Conservation (phyloP, 2,113 vertebrate genomes). For the Rissa tridactyla region DNA sequence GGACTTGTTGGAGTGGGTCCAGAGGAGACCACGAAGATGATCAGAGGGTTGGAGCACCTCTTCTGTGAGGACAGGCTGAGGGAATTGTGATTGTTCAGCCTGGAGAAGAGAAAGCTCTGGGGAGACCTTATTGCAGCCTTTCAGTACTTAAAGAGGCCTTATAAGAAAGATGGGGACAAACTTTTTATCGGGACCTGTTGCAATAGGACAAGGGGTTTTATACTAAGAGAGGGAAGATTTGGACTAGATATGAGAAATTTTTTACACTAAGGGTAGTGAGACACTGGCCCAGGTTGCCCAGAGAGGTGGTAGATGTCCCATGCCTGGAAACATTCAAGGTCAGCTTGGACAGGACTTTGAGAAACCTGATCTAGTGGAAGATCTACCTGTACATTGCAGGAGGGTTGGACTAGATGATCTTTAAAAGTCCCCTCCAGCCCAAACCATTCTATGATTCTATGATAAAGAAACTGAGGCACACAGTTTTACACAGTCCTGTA, state of each 20-base stretch:
- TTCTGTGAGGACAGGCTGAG: background rate
- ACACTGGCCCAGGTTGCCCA: accelerated
- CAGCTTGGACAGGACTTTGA: accelerated
- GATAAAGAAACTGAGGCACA: background rate
- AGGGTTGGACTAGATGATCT: background rate
- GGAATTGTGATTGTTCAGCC: background rate
- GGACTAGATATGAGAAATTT: background rate
- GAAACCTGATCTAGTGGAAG: background rate
- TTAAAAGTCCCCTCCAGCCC: background rate
- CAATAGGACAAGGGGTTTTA: background rate
- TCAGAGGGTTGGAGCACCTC: accelerated
- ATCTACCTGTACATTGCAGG: background rate
- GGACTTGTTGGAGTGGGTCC: background rate
- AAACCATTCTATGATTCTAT: background rate
- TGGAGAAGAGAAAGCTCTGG: background rate
- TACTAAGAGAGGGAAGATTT: accelerated
- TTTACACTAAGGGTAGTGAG: accelerated
- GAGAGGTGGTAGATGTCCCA: background rate
- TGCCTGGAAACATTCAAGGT: background rate
- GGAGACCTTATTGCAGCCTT: accelerated
- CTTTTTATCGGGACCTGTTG: background rate
- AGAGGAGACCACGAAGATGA: accelerated
- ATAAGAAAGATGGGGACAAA: background rate
- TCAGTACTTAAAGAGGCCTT: too few relatives aligned
- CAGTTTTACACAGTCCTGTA: too few relatives aligned